Evolutionary conservation across 2,888 invertebrate species (phyloP), one percentile per base, ranked within the genome.

Genomic region (Antheraea assamensis): DNA sequence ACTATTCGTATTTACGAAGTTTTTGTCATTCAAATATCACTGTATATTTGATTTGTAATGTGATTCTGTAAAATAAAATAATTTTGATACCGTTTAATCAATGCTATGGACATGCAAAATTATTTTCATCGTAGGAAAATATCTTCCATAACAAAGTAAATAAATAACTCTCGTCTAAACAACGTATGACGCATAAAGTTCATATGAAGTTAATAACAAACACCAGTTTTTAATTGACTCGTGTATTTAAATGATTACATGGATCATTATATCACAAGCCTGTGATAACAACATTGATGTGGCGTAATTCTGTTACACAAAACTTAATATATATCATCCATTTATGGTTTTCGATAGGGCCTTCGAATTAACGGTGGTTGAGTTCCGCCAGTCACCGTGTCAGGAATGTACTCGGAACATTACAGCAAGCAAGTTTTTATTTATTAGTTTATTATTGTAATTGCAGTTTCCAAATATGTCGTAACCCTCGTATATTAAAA

Each of bases 301-400:
- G 82, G 83, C 79, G 86, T 78, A 85, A 85, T 74, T 64, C 74
- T 71, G 75, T 75, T 72, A 74, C 77, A 77, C 71, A 75, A 77
- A 78, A 73, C 73, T 76, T 70, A 78, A 76, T 76, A 75, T 85
- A 86, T 88, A 84, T 85, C 89, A 88, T 90, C 91, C 92, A 88
- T 90, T 92, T 93, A 92, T 90, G 93, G 91, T 85, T 80, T 84
- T 84, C 80, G 79, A 81, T 68, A 82, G 83, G 89, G 85, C 92
- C 92, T 92, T 92, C 92, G 87, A 80, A 85, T 81, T 82, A 82
- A 81, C 79, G 78, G 81, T 79, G 77, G 77, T 80, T 78, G 81
- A 86, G 88, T 92, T 92, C 92, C 92, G 90, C 92, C 91, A 88
- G 82, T 92, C 92, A 90, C 90, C 83, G 79, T 73, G 75, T 74